A percentile compares a stretch with the other conserved stretches of the same genome.
phyloP scores from a whole-genome alignment of 2,113 vertebrate species.

The Carlito syrichta region DNA sequence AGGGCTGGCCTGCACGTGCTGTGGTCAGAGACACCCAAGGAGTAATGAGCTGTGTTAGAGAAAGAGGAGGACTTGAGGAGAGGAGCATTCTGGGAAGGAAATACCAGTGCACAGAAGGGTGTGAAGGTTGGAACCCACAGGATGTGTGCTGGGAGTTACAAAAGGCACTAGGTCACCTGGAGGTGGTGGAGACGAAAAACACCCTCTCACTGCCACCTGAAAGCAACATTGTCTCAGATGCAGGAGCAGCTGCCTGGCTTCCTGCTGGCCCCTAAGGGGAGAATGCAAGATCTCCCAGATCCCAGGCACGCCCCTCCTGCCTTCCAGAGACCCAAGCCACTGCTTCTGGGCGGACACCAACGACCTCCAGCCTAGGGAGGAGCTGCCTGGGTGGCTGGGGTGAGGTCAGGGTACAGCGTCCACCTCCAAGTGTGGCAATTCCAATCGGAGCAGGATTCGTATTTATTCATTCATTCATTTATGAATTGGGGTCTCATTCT shows the following conservation, averaged over 20 bases:
- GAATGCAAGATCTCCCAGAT: no score
- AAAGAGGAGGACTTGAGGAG: background rate
- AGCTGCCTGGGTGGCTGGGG: background rate
- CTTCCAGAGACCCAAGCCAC: background rate
- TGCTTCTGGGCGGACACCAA: background rate
- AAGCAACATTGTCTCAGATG: background rate
- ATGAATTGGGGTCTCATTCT: no score
- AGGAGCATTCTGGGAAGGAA: background rate
- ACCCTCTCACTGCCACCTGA: background rate
- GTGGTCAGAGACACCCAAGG: no score
- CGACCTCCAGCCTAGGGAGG: rapidly evolving
- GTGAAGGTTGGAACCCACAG: background rate
- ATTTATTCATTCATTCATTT: no score
- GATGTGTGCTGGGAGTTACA: background rate
- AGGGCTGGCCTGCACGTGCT: background rate
- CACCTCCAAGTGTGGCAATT: background rate
- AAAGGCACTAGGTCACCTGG: background rate
- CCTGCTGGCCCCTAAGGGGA: background rate
- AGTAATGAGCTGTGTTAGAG: background rate
- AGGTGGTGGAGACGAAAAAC: background rate
- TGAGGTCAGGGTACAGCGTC: background rate
- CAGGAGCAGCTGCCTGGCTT: background rate
- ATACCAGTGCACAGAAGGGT: no score
- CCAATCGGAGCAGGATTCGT: background rate
- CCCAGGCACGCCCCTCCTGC: background rate